phyloP scores from a whole-genome alignment of 2,888 invertebrate genomes.

The Drosophila cognata region DNA sequence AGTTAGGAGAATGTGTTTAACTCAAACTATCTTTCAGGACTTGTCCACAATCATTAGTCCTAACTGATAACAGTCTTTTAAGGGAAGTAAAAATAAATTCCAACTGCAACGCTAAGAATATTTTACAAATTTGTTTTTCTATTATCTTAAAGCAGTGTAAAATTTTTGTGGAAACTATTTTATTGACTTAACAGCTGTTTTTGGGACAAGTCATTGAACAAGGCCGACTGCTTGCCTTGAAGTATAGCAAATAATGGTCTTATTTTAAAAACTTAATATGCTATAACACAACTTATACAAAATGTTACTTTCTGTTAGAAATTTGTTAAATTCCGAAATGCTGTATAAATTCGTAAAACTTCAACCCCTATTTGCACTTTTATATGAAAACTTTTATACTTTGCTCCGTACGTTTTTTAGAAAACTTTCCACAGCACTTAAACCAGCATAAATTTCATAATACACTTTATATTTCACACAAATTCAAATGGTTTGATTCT shows the following conservation, averaged over 20 bases:
- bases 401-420: not conserved
- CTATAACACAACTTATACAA: slow-evolving; percentile 4
- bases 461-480: not conserved
- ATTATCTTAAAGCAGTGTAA: not conserved
- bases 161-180: slow-evolving; percentile 2
- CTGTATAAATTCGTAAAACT: not conserved
- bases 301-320: not conserved
- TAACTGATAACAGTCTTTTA: not conserved
- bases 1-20: not conserved
- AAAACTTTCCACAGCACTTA: not conserved
- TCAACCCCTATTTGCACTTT: not conserved
- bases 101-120: not conserved
- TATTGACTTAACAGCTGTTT: slow-evolving; percentile 4
- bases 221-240: slow-evolving; percentile 12
- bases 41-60: not conserved
- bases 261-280: rapidly evolving
- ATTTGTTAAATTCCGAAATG: not conserved
- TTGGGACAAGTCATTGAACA: slow-evolving; percentile 35
- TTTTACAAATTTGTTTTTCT: not conserved
- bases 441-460: not conserved
- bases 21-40: not conserved
- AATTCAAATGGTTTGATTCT: not conserved
- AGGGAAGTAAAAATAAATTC: rapidly evolving
- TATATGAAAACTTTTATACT: slow-evolving; percentile 1
- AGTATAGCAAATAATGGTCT: slow-evolving; percentile 7